Conservation (phyloP, 2,888 invertebrate species). For the Iselma pallidipennis region DNA sequence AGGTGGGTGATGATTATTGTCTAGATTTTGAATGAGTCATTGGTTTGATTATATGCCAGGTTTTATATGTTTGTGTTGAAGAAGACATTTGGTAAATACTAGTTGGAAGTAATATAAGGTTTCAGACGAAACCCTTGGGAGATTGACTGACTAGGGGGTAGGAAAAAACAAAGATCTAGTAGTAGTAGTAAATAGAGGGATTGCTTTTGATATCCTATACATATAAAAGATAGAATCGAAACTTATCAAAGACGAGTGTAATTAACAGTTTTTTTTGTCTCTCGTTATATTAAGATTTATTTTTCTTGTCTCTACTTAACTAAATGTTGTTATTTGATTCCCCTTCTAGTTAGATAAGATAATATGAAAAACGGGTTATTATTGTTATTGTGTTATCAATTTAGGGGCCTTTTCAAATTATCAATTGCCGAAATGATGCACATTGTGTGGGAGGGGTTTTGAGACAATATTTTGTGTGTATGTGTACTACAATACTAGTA, state of each 20-base stretch:
- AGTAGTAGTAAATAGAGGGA: too few species aligned
- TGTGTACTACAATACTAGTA: neutral
- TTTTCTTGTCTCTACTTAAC: too few species aligned
- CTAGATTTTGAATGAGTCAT: neutral
- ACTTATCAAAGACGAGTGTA: neutral
- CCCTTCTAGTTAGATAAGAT: neutral
- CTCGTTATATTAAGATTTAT: too few species aligned
- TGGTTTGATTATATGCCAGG: neutral
- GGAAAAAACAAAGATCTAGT: neutral
- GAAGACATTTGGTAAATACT: neutral
- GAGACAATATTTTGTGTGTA: constrained; percentile 1
- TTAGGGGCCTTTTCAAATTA: constrained; percentile 5
- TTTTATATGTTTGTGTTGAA: neutral
- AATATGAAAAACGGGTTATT: neutral
- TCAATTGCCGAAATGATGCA: constrained; percentile 2
- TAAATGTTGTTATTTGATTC: neutral
- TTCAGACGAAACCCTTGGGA: neutral
- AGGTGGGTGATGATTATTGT: neutral
- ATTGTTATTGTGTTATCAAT: constrained; percentile 3
- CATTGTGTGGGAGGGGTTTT: constrained; percentile 11
- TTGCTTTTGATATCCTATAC: too few species aligned
- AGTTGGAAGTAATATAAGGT: neutral
- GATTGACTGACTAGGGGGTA: neutral
- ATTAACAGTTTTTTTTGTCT: neutral
- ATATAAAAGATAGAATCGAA: neutral